These are phyloP conservation scores for Drosophila repleta DNA, from an alignment of 1,140 invertebrate species.

Conservation along the genomic window DNA sequence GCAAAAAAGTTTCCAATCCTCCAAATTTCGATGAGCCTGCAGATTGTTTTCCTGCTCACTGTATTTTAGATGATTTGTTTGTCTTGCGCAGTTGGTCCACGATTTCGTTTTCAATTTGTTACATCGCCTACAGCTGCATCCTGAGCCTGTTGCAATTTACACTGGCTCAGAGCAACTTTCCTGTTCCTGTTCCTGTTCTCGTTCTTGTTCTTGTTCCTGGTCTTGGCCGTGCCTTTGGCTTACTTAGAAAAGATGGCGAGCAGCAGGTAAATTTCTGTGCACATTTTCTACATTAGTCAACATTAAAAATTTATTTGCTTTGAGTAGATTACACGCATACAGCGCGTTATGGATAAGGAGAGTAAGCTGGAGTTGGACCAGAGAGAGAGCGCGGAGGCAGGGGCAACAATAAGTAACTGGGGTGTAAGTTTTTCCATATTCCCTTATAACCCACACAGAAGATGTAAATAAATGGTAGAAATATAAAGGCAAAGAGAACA, in stretches of 20 bases:
- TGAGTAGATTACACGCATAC: constrained; percentile 75
- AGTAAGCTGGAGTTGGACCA: not conserved
- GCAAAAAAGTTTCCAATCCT: not conserved
- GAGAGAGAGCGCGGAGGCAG: too few species aligned
- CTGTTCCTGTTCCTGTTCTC: constrained; percentile 1
- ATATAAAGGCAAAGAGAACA: not conserved
- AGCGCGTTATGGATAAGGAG: constrained; percentile 22
- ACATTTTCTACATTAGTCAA: constrained; percentile 80
- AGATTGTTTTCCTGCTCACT: constrained; percentile 18
- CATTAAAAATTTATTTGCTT: constrained; percentile 81
- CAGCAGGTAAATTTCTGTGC: constrained; percentile 71
- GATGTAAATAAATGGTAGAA: constrained; percentile 42
- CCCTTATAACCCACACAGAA: constrained; percentile 34
- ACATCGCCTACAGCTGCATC: constrained; percentile 17
- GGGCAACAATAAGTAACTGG: constrained; percentile 47
- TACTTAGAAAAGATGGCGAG: constrained; percentile 41
- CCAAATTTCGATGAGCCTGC: constrained; percentile 11
- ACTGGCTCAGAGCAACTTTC: constrained; percentile 26
- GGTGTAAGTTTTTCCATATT: constrained; percentile 55
- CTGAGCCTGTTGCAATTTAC: constrained; percentile 56
- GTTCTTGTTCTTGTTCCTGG: not conserved
- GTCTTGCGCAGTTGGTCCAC: constrained; percentile 35
- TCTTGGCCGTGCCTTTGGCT: constrained; percentile 15
- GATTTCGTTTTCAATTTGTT: constrained; percentile 59
- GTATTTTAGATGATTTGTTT: constrained; percentile 28